Conservation (phyloP, 1,140 invertebrate species). For the Drosophila arawakana region DNA sequence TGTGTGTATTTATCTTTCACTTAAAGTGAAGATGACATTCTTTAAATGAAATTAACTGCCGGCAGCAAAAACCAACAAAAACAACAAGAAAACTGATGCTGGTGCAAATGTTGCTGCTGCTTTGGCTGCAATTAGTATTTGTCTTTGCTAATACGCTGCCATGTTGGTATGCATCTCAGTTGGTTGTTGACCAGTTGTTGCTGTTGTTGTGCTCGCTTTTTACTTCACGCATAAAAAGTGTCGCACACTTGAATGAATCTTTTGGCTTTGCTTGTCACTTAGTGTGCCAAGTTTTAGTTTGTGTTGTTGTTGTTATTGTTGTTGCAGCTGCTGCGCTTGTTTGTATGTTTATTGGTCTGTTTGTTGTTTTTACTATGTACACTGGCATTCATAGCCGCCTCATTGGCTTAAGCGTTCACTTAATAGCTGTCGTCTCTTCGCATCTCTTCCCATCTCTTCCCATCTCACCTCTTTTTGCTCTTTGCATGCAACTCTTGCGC, state of each 20-base stretch:
- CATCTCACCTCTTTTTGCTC: not conserved
- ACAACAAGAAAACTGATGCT: conserved; percentile 35
- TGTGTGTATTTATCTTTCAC: conserved; percentile 82
- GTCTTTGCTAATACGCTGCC: conserved; percentile 83
- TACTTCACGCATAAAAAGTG: conserved; percentile 70
- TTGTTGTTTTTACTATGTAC: conserved; percentile 21
- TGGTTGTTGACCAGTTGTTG: conserved; percentile 51
- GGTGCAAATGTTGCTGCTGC: conserved; percentile 54
- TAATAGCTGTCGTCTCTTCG: conserved; percentile 52
- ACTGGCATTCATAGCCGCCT: conserved; percentile 44
- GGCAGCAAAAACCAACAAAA: conserved; percentile 66
- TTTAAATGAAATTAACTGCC: conserved; percentile 84
- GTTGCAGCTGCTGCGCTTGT: conserved; percentile 55
- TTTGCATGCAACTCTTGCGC: conserved; percentile 48
- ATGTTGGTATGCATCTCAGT: conserved; percentile 78
- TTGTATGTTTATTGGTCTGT: conserved; percentile 77
- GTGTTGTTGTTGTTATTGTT: conserved; percentile 9
- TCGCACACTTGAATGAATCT: conserved; percentile 72
- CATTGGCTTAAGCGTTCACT: conserved; percentile 72
- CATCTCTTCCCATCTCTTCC: too few species aligned
- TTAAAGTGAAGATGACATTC: conserved; percentile 84
- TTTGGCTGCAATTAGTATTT: conserved; percentile 83
- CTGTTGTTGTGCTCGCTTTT: conserved; percentile 37
- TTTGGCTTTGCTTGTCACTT: conserved; percentile 54
- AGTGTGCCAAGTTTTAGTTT: conserved; percentile 18